phyloP scores from a whole-genome alignment of 1,140 invertebrate species.

The Bombus difficillimus region DNA sequence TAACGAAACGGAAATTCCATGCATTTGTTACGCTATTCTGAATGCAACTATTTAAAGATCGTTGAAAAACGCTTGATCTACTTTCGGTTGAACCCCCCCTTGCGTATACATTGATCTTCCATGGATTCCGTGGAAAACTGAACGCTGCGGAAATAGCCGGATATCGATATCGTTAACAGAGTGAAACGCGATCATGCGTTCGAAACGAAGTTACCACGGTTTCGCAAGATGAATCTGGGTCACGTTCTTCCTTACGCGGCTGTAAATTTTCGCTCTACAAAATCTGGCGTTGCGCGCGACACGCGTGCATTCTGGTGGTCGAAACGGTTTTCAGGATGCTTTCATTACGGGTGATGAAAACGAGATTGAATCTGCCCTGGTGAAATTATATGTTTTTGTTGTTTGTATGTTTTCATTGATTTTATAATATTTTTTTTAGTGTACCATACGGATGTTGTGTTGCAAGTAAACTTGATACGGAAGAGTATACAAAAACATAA shows the following conservation, averaged over 20 bases:
- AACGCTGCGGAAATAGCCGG: background rate
- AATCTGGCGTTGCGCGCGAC: background rate
- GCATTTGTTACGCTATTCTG: too few species aligned
- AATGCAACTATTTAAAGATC: background rate
- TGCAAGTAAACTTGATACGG: too few species aligned
- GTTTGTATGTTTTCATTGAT: background rate
- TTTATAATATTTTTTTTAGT: background rate
- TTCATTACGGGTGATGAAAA: background rate
- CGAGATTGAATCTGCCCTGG: background rate
- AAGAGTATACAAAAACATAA: too few species aligned
- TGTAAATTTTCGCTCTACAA: background rate
- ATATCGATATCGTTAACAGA: constrained; percentile 3
- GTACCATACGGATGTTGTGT: too few species aligned
- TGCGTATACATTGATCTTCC: background rate
- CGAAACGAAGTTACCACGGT: background rate
- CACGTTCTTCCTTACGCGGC: constrained; percentile 7
- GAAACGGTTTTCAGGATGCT: background rate
- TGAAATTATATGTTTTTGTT: background rate
- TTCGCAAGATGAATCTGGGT: constrained; percentile 14
- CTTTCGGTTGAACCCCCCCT: too few species aligned
- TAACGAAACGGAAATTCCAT: background rate
- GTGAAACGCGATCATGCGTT: constrained; percentile 10
- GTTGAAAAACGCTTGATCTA: constrained; percentile 2
- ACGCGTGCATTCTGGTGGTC: background rate
- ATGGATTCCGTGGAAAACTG: background rate